Conservation (phyloP, 2,113 vertebrate genomes). For the Orientallactaga bullata region DNA sequence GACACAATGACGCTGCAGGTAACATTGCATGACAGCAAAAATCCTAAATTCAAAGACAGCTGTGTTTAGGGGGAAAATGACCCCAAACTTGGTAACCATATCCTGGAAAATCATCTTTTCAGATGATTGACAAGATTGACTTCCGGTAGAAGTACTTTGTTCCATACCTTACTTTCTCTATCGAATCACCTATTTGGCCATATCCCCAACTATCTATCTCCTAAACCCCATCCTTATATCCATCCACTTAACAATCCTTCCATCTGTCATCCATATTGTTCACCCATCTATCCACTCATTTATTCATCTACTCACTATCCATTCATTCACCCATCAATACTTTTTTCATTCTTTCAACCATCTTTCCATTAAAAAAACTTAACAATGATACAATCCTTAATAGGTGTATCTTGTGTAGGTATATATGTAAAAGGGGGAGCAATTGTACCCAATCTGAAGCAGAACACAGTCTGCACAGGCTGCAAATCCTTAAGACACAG, state of each 20-base stretch:
- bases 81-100: slow-evolving; percentile 71
- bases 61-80: slow-evolving; percentile 37
- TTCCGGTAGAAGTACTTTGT: slow-evolving; percentile 38
- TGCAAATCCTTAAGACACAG: slow-evolving; percentile 86
- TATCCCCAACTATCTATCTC: background rate
- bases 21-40: slow-evolving; percentile 72
- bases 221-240: background rate
- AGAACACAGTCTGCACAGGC: slow-evolving; percentile 86
- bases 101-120: slow-evolving; percentile 39
- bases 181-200: background rate
- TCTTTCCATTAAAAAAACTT: slow-evolving; percentile 17
- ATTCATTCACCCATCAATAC: background rate
- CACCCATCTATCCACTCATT: background rate
- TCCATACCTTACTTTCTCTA: slow-evolving; percentile 16
- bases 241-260: background rate
- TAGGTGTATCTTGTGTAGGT: slow-evolving; percentile 58
- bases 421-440: slow-evolving; percentile 88
- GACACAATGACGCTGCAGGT: slow-evolving; percentile 59
- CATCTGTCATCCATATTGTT: background rate
- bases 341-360: background rate
- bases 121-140: slow-evolving; percentile 53
- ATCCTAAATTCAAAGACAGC: slow-evolving; percentile 61
- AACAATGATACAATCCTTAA: slow-evolving; percentile 84
- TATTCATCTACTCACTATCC: background rate
- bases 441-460: slow-evolving; percentile 90